phyloP scores from a whole-genome alignment of 2,113 vertebrate species.

The Callipepla squamata region DNA sequence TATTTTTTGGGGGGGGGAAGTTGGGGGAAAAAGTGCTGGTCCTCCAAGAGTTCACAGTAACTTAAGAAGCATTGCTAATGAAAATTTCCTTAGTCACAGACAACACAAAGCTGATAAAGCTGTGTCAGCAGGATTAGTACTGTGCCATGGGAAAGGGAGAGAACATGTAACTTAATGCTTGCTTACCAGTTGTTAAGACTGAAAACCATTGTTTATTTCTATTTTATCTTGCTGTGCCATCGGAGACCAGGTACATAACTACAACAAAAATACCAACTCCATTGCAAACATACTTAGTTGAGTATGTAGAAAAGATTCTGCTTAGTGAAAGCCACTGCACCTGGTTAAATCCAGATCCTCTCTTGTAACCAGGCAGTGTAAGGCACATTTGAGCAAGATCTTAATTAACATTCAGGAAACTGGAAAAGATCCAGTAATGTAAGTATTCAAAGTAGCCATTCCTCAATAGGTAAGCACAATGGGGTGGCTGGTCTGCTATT shows the following conservation, averaged over 20 bases:
- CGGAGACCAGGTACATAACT: not conserved
- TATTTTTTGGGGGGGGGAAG: no score
- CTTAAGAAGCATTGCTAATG: not conserved
- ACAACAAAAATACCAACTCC: not conserved
- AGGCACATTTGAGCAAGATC: not conserved
- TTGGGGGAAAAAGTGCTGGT: not conserved
- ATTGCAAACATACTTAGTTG: not conserved
- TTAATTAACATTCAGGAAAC: not conserved
- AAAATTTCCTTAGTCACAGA: not conserved
- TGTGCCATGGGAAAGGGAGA: not conserved
- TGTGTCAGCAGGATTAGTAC: not conserved
- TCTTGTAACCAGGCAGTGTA: not conserved
- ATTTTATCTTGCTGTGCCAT: not conserved
- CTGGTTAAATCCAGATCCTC: not conserved
- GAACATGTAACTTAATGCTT: fast-evolving
- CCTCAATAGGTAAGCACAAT: not conserved
- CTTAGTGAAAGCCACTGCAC: not conserved
- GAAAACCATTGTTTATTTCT: not conserved
- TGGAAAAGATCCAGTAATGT: not conserved
- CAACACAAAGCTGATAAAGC: not conserved
- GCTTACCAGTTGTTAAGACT: fast-evolving
- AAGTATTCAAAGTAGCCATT: not conserved
- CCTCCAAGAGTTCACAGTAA: not conserved
- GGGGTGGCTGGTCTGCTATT: fast-evolving
- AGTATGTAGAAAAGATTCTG: fast-evolving